Conservation (phyloP, 2,888 invertebrate species). For the Macrosoma leucophasiata region DNA sequence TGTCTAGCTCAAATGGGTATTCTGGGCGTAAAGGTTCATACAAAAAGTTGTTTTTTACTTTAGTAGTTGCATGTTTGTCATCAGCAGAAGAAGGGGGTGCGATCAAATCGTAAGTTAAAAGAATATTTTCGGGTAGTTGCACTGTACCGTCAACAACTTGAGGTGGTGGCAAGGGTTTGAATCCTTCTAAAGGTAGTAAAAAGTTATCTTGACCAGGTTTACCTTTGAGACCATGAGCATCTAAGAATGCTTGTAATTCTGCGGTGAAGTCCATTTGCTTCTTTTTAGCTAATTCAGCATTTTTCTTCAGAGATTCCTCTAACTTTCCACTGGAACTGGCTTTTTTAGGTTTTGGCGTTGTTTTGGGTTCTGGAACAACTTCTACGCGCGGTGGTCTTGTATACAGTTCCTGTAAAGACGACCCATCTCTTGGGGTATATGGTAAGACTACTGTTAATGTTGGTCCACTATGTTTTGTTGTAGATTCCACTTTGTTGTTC, state of each 20-base stretch:
- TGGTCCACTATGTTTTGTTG: constrained; percentile 42
- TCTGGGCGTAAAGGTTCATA: constrained; percentile 58
- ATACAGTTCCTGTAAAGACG: constrained; percentile 77
- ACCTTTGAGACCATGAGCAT: constrained; percentile 56
- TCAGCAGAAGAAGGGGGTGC: no score
- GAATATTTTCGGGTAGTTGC: constrained; percentile 61
- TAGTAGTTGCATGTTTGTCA: no score
- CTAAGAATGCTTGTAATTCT: constrained; percentile 58
- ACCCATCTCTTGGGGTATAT: constrained; percentile 74
- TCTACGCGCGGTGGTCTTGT: constrained; percentile 79
- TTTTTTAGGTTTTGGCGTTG: constrained; percentile 41
- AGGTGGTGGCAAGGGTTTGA: constrained; percentile 61
- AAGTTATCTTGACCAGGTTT: constrained; percentile 57
- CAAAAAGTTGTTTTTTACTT: constrained; percentile 46
- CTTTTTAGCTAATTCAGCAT: constrained; percentile 36
- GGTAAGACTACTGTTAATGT: constrained; percentile 81
- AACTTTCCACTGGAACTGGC: constrained; percentile 34
- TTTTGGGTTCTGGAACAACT: constrained; percentile 57
- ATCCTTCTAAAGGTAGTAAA: constrained; percentile 60
- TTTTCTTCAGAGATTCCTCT: constrained; percentile 37
- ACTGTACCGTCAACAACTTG: constrained; percentile 54
- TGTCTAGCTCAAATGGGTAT: constrained; percentile 54
- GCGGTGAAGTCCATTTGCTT: constrained; percentile 46
- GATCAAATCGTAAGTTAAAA: constrained; percentile 59
- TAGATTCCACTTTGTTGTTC: constrained; percentile 35